Evolutionary conservation across 2,113 vertebrate genomes (phyloP), one percentile per base, ranked within the genome.

Genomic region (Polypterus senegalus): DNA sequence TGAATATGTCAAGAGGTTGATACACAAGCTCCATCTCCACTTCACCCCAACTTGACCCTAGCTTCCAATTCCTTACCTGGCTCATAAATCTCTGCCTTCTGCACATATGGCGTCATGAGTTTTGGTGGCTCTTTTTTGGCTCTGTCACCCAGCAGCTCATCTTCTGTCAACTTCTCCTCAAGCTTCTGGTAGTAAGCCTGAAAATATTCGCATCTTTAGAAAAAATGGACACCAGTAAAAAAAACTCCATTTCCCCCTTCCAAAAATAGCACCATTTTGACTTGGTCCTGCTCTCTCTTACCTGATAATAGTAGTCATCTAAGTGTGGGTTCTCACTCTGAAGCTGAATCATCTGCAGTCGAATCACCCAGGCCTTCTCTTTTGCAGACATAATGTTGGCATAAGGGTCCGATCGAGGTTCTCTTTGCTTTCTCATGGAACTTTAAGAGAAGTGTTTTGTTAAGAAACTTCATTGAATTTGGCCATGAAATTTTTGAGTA

Each of bases 291-390:
- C 27, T 27, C 4, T 4, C 48, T 5, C 57, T 59, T 65, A 97
- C 95, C 89, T 97, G 93, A 70, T 98, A 98, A 67, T 98, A 97
- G 65, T 95, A 97, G 62, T 98, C 95, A 64, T 97, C 90, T 3
- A 88, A 76, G 66, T 83, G 81, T 0, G 87, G 86, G 57, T 91
- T 94, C 68, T 97, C 89, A 3, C 91, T 96, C 77, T 97, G 95
- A 64, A 98, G 80, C 78, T 97, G 95, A 53, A 92, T 90, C 94
- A 97, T 98, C 70, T 94, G 86, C 63, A 98, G 81, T 62, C 87
- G 87, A 55, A 89, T 74, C 11, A 98, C 91, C 95, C 95, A 98
- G 54, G 94, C 92, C 77, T 93, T 97, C 71, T 98, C 94, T 69
- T 91, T 90, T 6, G 59, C 68, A 0, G 85, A 89, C 95, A 98